phyloP scores from a whole-genome alignment of 1,140 invertebrate genomes.

The Diprion similis region DNA sequence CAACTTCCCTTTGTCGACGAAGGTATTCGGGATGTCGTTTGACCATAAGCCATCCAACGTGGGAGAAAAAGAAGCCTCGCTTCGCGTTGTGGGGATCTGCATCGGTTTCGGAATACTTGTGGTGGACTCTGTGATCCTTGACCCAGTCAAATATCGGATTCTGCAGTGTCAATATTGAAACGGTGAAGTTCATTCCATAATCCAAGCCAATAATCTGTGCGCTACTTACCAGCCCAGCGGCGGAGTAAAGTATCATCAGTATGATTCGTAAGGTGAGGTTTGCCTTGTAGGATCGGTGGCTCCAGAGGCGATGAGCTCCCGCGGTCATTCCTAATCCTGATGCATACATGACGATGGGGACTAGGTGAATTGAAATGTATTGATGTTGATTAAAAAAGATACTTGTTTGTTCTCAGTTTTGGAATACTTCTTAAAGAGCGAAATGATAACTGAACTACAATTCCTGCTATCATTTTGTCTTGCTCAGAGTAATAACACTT shows the following conservation, averaged over 20 bases:
- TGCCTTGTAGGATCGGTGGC: slow-evolving; percentile 85
- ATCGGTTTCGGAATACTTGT: slow-evolving; percentile 72
- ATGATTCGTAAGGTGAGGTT: slow-evolving; percentile 74
- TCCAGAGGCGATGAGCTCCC: slow-evolving; percentile 85
- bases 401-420: background rate
- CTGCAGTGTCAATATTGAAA: slow-evolving; percentile 23
- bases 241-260: slow-evolving; percentile 71
- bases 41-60: slow-evolving; percentile 72
- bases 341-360: slow-evolving; percentile 54
- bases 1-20: slow-evolving; percentile 59
- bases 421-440: background rate
- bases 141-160: slow-evolving; percentile 59
- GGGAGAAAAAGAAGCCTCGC: slow-evolving; percentile 73
- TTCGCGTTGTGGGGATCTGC: slow-evolving; percentile 72
- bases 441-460: background rate
- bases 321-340: slow-evolving; percentile 78
- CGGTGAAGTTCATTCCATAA: background rate
- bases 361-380: slow-evolving; percentile 55
- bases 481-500: slow-evolving; percentile 13
- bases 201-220: background rate
- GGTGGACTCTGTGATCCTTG: slow-evolving; percentile 71
- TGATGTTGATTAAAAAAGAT: slow-evolving; percentile 7
- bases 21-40: slow-evolving; percentile 72
- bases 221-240: slow-evolving; percentile 75
- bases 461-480: slow-evolving; percentile 22